phyloP scores from a whole-genome alignment of 2,888 invertebrate genomes.

The Drosophila emarginata region DNA sequence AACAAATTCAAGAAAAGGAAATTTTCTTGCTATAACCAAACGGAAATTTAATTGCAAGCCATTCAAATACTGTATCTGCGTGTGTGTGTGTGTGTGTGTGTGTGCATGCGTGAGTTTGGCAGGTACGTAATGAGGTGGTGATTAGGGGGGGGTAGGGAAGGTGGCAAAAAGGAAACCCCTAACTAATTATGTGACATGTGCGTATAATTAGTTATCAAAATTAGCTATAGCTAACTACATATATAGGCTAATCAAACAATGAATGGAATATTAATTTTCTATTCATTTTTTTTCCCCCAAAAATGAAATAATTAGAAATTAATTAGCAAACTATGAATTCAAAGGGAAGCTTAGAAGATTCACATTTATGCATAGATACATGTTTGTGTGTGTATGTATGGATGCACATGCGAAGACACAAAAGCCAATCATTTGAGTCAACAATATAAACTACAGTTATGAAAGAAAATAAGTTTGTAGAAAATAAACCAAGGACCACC shows the following conservation, averaged over 20 bases:
- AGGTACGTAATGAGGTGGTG: not conserved
- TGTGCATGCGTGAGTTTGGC: not conserved
- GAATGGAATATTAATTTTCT: conserved; percentile 8
- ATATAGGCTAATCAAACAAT: conserved; percentile 1
- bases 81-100: conserved; percentile 1
- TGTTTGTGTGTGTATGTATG: too few species aligned
- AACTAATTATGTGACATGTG: conserved; percentile 43
- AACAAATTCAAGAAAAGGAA: conserved; percentile 15
- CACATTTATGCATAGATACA: too few species aligned
- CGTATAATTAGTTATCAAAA: conserved; percentile 36
- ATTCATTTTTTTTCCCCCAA: not conserved
- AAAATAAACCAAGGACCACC: too few species aligned
- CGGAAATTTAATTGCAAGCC: conserved; percentile 45
- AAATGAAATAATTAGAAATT: conserved; percentile 8
- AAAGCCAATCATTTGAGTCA: too few species aligned
- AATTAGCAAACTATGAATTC: not conserved
- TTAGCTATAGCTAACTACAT: conserved; percentile 1
- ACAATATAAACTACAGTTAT: too few species aligned
- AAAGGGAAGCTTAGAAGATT: not conserved
- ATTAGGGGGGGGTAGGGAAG: not conserved
- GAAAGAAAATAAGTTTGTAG: too few species aligned
- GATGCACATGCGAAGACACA: too few species aligned
- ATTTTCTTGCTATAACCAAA: conserved; percentile 9
- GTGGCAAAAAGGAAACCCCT: conserved; percentile 27
- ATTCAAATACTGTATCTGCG: not conserved